Evolutionary conservation across 2,113 vertebrate species (phyloP), one percentile per base, ranked within the genome.

Genomic region (Gobio gobio): DNA sequence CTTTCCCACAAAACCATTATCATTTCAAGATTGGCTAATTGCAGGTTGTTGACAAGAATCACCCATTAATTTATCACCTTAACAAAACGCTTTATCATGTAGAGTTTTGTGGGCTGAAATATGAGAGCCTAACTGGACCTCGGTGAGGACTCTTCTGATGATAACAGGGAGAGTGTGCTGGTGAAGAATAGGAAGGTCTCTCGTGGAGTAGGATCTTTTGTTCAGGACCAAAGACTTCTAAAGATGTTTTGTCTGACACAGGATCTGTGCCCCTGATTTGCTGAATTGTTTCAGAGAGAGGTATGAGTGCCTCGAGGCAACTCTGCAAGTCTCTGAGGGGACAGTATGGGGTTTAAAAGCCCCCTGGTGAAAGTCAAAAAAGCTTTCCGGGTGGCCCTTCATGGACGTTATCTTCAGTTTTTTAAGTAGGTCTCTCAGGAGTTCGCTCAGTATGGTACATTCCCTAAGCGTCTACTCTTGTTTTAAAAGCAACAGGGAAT

Each of bases 21-120:
- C 92, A 89, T 92, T 91, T 90, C 88, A 86, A 82, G 82, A 86
- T 90, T 54, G 86, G 77, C 81, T 91, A 91, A 93, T 91, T 87
- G 66, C 81, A 20, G 90, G 49, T 54, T 33, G 90, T 90, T 90
- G 90, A 90, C 91, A 80, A 86, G 47, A 85, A 29, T 58, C 47
- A 68, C 29, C 83, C 75, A 45, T 79, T 78, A 33, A 77, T 85
- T 45, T 70, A 78, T 79, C 83, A 29, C 33, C 40, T 56, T 78
- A 85, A 51, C 83, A 79, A 85, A 84, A 85, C 18, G 9, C 49
- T 78, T 85, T 45, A 66, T 78, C 47, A 0, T 85, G 47, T 29
- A 78, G 47, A 18, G 47, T 54, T 76, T 51, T 76, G 24, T 76
- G 26, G 6, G 74, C 49, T 79, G 75, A 78, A 85, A 85, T 33